Conservation (phyloP, 2,888 invertebrate species). For the Protula sp. region DNA sequence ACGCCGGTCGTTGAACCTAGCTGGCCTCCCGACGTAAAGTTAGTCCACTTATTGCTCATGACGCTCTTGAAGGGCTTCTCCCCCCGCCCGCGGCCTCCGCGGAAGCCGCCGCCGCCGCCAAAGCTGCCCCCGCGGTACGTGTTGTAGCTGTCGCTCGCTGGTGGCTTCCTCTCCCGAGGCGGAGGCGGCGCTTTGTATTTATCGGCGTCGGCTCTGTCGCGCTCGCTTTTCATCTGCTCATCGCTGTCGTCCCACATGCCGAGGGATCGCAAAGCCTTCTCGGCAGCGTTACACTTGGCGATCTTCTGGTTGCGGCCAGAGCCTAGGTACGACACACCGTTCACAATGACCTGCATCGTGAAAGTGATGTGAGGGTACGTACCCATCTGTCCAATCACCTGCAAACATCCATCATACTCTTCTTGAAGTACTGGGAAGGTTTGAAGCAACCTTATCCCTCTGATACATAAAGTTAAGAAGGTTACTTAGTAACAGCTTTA, state of each 20-base stretch:
- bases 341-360: not conserved
- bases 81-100: not conserved
- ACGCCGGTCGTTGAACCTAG: too few relatives aligned
- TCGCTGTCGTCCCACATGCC: not conserved
- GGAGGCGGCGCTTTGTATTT: not conserved
- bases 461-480: too few relatives aligned
- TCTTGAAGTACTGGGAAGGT: too few relatives aligned
- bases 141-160: too few relatives aligned
- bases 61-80: not conserved
- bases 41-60: not conserved
- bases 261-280: not conserved
- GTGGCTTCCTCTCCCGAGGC: too few relatives aligned
- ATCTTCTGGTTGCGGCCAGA: not conserved
- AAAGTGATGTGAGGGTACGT: not conserved
- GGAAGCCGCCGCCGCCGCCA: not conserved
- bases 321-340: not conserved
- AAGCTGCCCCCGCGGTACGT: not conserved
- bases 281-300: not conserved
- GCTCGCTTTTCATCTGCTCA: not conserved
- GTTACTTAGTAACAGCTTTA: too few relatives aligned
- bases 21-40: not conserved
- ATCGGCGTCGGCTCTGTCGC: not conserved
- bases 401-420: not conserved
- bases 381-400: not conserved
- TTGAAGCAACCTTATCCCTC: too few relatives aligned